Conservation (phyloP, 1,140 invertebrate genomes). For the Cephus cinctus region DNA sequence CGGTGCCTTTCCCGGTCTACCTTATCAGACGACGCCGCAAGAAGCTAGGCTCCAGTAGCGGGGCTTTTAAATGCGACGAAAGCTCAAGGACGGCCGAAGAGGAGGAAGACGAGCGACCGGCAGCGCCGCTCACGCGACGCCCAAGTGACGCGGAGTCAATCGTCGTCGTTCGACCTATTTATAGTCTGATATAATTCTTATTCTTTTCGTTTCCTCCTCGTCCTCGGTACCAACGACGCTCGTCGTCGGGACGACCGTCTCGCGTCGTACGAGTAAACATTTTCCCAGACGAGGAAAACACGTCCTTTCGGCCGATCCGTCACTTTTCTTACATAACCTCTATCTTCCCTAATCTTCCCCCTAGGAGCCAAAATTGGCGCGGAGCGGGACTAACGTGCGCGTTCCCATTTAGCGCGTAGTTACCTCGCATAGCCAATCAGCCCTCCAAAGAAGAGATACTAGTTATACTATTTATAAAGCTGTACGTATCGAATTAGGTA, state of each 20-base stretch:
- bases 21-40: conserved; percentile 63
- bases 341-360: conserved; percentile 36
- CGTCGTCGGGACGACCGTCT: no score
- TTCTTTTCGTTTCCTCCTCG: no score
- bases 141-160: no score
- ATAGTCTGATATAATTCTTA: conserved; percentile 11
- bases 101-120: no score
- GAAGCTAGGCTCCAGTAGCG: conserved; percentile 61
- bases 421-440: conserved; percentile 13
- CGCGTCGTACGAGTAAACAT: no score
- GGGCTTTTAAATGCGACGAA: background rate
- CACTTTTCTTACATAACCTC: conserved; percentile 9
- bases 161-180: conserved; percentile 11
- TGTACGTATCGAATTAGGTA: background rate
- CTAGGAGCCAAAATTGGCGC: conserved; percentile 31
- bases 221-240: no score
- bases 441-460: conserved; percentile 33
- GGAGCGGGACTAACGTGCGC: conserved; percentile 8
- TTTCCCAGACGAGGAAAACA: background rate
- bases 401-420: background rate
- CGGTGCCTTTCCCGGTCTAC: conserved; percentile 62
- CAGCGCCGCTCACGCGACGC: no score
- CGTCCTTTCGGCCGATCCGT: background rate
- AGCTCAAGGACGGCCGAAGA: background rate
- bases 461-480: conserved; percentile 26